phyloP scores from a whole-genome alignment of 2,797 vertebrate genomes.

The Tapirus indicus region DNA sequence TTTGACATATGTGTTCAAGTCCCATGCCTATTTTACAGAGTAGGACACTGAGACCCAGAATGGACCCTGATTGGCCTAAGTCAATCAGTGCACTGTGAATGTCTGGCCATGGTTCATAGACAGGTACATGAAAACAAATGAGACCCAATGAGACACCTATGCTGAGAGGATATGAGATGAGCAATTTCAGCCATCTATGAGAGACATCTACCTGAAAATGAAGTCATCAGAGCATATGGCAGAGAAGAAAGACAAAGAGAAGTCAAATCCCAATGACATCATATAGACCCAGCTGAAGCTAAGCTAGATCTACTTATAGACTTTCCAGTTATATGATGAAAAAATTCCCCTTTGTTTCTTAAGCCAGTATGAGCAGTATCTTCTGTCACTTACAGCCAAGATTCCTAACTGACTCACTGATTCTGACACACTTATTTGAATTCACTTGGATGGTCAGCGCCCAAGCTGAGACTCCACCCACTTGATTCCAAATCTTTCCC shows the following conservation, averaged over 20 bases:
- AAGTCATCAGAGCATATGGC: neutral
- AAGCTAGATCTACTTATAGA: slow-evolving; percentile 13
- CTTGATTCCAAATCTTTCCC: neutral
- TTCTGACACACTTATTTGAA: neutral
- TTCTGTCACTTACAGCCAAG: neutral
- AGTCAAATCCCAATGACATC: neutral
- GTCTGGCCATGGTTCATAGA: neutral
- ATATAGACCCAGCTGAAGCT: neutral
- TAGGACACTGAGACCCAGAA: neutral
- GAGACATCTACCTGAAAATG: neutral
- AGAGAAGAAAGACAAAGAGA: neutral
- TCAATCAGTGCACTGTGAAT: neutral
- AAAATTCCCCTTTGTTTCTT: neutral
- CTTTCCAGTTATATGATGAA: neutral
- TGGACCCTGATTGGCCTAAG: neutral
- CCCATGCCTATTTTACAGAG: neutral
- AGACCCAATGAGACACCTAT: neutral
- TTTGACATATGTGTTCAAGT: neutral
- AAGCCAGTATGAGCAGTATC: neutral
- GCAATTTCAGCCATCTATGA: neutral
- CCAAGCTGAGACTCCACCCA: neutral
- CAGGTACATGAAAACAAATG: neutral
- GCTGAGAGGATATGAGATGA: neutral
- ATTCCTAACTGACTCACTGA: neutral
- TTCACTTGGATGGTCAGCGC: neutral